Base-by-base conservation (phyloP, 1,140 invertebrate species). In the Kradibia gibbosae region DNA sequence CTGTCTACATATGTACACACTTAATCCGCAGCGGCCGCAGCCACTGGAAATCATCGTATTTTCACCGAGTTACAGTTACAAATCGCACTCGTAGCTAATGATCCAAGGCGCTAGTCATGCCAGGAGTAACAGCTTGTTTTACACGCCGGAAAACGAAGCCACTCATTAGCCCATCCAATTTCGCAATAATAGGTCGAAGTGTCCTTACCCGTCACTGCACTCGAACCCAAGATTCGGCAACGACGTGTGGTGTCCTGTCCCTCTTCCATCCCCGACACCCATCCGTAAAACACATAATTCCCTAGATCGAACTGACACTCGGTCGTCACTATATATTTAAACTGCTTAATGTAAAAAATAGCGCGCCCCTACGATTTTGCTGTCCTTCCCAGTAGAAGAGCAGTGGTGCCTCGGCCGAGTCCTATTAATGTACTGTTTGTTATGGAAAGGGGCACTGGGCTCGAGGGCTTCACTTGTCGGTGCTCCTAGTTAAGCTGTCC, bases 261-360 rank as follows among this genome's bases (percentile, higher is more conserved):
- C 71, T 31, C 67, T 75, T 80, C 70, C 71, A 71, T 76, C 70
- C 76, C n/a, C n/a, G n/a, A n/a, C n/a, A n/a, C n/a, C n/a, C n/a
- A n/a, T n/a, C n/a, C n/a, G n/a, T n/a, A n/a, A n/a, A n/a, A n/a
- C n/a, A n/a, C n/a, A n/a, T n/a, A n/a, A n/a, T n/a, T n/a, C n/a
- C n/a, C n/a, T n/a, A n/a, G n/a, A n/a, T n/a, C n/a, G n/a, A n/a
- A n/a, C n/a, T n/a, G n/a, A n/a, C n/a, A n/a, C n/a, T n/a, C n/a
- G n/a, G n/a, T n/a, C n/a, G n/a, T n/a, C n/a, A n/a, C n/a, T n/a
- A n/a, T n/a, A n/a, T n/a, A n/a, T n/a, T n/a, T n/a, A n/a, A n/a
- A n/a, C n/a, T n/a, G n/a, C n/a, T n/a, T n/a, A n/a, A n/a, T n/a
- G n/a, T n/a, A n/a, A n/a, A n/a, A n/a, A n/a, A n/a, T n/a, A n/a